Conservation (phyloP, 2,113 vertebrate species). For the Phocoena sinus region DNA sequence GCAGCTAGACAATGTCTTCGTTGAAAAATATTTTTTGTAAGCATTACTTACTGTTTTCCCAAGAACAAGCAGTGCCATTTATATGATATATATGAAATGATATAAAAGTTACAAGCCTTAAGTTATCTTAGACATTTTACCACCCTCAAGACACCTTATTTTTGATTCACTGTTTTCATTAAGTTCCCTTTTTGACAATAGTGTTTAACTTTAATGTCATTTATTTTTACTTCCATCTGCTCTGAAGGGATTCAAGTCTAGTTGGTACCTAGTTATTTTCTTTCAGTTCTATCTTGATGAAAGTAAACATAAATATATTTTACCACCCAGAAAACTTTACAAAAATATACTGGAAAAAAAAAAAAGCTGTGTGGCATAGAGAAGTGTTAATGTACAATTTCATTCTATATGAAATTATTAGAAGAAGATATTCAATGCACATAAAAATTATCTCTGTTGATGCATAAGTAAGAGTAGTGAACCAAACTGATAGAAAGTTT, state of each 20-base stretch:
- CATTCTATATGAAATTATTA: not conserved
- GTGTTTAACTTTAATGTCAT: constrained; percentile 56
- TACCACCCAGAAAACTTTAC: not conserved
- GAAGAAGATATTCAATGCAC: not conserved
- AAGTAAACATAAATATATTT: constrained; percentile 1
- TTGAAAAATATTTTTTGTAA: constrained; percentile 52
- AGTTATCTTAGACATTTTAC: constrained; percentile 61
- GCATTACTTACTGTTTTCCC: constrained; percentile 58
- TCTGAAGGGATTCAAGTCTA: constrained; percentile 27
- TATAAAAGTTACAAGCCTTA: constrained; percentile 62
- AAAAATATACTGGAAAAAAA: not conserved
- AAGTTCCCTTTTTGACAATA: constrained; percentile 55
- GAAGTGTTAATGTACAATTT: not conserved
- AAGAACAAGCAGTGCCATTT: constrained; percentile 52
- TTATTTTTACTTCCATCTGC: constrained; percentile 59
- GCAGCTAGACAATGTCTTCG: constrained; percentile 30
- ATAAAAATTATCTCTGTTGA: not conserved
- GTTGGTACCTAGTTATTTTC: not conserved
- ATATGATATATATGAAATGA: constrained; percentile 70
- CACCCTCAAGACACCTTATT: constrained; percentile 58
- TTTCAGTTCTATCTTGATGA: not conserved
- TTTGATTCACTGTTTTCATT: constrained; percentile 75
- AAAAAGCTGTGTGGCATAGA: not conserved
- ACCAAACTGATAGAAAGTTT: not conserved
- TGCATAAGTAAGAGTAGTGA: not conserved